These are phyloP conservation scores for Stichopus chloronotus DNA, from an alignment of 35 echinoderm and acorn worm species.

Conservation along the genomic window DNA sequence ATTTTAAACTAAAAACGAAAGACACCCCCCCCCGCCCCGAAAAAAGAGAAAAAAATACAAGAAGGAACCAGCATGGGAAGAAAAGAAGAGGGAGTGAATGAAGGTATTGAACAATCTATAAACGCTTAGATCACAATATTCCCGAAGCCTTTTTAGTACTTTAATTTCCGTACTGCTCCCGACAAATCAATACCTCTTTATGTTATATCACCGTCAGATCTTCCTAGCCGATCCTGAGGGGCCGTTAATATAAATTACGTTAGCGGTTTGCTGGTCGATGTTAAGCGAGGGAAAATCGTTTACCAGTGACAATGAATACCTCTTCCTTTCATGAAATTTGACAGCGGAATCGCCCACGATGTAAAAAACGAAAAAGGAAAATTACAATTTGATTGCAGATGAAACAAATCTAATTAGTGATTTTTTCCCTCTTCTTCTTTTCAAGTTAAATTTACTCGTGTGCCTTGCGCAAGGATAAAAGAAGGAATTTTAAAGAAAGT, in stretches of 20 bases:
- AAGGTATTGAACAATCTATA: slow-evolving; percentile 36
- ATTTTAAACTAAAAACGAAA: neutral
- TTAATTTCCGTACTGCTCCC: slow-evolving; percentile 50
- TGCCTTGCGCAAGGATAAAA: neutral
- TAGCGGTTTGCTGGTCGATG: slow-evolving; percentile 47
- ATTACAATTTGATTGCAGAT: slow-evolving; percentile 59
- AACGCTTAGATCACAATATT: slow-evolving; percentile 43
- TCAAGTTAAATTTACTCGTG: slow-evolving; percentile 41
- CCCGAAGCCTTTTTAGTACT: slow-evolving; percentile 62
- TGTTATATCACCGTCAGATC: neutral
- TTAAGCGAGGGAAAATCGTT: slow-evolving; percentile 61
- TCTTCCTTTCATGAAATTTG: slow-evolving; percentile 59
- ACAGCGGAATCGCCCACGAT: slow-evolving; percentile 50
- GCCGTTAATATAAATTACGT: slow-evolving; percentile 65
- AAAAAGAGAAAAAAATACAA: no score
- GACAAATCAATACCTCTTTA: slow-evolving; percentile 28
- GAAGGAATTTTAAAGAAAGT: no score
- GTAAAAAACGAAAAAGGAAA: slow-evolving; percentile 12
- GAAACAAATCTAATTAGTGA: slow-evolving; percentile 53
- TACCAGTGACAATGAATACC: slow-evolving; percentile 52
- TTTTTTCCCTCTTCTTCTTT: neutral
- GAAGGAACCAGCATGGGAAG: no score
- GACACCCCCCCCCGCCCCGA: no score
- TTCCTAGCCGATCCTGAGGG: slow-evolving; percentile 27
- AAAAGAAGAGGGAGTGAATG: neutral